A percentile compares a stretch with the other conserved stretches of the same genome.
phyloP scores from a whole-genome alignment of 2,113 vertebrate species.

The Saccopteryx leptura region DNA sequence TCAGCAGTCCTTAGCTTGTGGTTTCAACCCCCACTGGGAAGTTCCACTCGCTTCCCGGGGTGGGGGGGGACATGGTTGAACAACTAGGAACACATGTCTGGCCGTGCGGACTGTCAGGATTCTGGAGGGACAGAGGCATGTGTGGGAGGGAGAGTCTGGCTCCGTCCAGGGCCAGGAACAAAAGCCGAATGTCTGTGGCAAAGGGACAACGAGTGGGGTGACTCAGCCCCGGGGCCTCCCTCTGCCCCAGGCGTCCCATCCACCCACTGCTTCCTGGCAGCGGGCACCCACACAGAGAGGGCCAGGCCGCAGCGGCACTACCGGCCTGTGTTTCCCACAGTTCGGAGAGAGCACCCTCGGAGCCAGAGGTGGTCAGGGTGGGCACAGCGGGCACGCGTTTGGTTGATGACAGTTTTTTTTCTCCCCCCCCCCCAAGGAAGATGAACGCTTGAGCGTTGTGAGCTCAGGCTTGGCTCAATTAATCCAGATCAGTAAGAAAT shows the following conservation, averaged over 20 bases:
- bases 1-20: slow-evolving; percentile 64
- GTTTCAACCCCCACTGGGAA: slow-evolving; percentile 33
- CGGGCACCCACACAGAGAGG: background rate
- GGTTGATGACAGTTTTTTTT: background rate
- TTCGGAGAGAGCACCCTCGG: too few species aligned
- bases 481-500: background rate
- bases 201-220: background rate
- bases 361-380: background rate
- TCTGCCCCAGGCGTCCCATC: rapidly evolving
- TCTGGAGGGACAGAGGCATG: background rate
- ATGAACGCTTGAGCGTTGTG: background rate
- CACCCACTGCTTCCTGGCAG: background rate
- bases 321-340: background rate
- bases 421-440: background rate
- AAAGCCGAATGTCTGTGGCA: background rate
- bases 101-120: background rate
- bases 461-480: background rate
- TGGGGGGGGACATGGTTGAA: background rate
- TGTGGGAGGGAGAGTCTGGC: background rate
- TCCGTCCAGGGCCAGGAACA: background rate
- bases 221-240: slow-evolving; percentile 9
- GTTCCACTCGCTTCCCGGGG: background rate
- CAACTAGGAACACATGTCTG: slow-evolving; percentile 61
- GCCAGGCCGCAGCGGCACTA: background rate
- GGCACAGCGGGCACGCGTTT: rapidly evolving